phyloP scores from a whole-genome alignment of 2,113 vertebrate species.

The Callionymus lyra region DNA sequence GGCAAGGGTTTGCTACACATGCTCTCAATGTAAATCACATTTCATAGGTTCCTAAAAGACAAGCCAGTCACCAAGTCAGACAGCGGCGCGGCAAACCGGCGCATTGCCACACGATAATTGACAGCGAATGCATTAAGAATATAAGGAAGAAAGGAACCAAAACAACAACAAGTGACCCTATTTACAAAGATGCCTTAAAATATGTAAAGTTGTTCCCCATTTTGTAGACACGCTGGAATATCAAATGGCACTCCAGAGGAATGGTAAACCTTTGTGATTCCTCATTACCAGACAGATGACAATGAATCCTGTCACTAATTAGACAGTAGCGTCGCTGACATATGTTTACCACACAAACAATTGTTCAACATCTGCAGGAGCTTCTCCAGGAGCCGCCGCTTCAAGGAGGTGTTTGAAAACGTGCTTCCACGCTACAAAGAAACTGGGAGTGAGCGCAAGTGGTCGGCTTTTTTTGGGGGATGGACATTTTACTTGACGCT shows the following conservation, averaged over 20 bases:
- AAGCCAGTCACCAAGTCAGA: constrained; percentile 44
- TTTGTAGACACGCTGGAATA: constrained; percentile 45
- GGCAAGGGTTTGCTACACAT: constrained; percentile 61
- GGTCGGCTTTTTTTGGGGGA: too few relatives aligned
- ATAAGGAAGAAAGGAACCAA: background rate
- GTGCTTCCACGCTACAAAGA: too few relatives aligned
- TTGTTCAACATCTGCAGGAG: constrained; percentile 40
- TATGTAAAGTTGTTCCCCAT: constrained; percentile 35
- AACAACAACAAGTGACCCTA: constrained; percentile 19
- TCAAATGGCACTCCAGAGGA: constrained; percentile 46
- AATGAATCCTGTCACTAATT: constrained; percentile 45
- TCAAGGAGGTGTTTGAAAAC: background rate
- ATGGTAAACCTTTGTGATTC: constrained; percentile 34
- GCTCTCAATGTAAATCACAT: constrained; percentile 65
- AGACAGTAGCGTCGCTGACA: constrained; percentile 39
- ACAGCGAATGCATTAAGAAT: constrained; percentile 29
- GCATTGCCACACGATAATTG: constrained; percentile 47
- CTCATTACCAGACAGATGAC: constrained; percentile 50
- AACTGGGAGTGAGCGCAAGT: too few relatives aligned
- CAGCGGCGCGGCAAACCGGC: constrained; percentile 20
- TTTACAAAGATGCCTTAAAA: constrained; percentile 41
- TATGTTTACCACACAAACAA: constrained; percentile 41
- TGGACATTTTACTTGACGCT: too few relatives aligned
- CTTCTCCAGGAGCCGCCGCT: constrained; percentile 19
- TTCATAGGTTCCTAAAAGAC: constrained; percentile 54